Evolutionary conservation across 1,140 invertebrate genomes (phyloP).

Genomic region (Drosophila teissieri): DNA sequence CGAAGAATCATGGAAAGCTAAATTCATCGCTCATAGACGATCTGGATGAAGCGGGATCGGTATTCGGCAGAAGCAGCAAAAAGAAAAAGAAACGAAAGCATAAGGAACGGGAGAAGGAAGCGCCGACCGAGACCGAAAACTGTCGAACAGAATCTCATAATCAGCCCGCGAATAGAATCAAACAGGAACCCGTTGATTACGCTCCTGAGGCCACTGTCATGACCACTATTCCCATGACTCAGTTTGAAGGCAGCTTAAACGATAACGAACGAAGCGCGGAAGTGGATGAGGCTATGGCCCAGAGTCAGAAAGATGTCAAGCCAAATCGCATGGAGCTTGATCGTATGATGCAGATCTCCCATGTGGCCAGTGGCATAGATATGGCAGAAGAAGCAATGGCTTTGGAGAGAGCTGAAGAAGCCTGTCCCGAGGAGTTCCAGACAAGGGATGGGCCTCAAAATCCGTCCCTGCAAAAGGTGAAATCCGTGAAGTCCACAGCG

Average conservation of each 20-base stretch:
- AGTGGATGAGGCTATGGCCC: constrained; percentile 4
- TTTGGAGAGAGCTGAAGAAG: constrained; percentile 44
- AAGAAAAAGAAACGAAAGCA: constrained; percentile 81
- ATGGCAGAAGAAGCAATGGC: constrained; percentile 64
- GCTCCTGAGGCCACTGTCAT: constrained; percentile 60
- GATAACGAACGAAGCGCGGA: constrained; percentile 2
- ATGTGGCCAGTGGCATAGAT: constrained; percentile 67
- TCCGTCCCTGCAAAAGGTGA: neutral
- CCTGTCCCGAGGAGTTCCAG: constrained; percentile 20
- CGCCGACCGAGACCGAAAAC: neutral
- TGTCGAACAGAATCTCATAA: neutral
- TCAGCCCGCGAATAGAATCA: constrained; percentile 32
- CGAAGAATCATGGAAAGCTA: constrained; percentile 77
- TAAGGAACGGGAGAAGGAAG: constrained; percentile 55
- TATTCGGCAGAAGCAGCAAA: constrained; percentile 53
- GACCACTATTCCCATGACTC: constrained; percentile 76
- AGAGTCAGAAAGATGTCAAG: constrained; percentile 59
- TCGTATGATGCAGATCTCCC: constrained; percentile 70
- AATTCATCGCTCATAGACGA: constrained; percentile 79
- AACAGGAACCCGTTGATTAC: constrained; percentile 62
- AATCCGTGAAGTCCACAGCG: constrained; percentile 44
- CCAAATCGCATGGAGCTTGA: constrained; percentile 75
- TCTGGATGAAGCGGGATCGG: constrained; percentile 38
- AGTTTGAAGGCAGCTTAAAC: constrained; percentile 52
- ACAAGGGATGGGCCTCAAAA: neutral